Conservation (phyloP, 2,113 vertebrate species). For the Catharus minimus region DNA sequence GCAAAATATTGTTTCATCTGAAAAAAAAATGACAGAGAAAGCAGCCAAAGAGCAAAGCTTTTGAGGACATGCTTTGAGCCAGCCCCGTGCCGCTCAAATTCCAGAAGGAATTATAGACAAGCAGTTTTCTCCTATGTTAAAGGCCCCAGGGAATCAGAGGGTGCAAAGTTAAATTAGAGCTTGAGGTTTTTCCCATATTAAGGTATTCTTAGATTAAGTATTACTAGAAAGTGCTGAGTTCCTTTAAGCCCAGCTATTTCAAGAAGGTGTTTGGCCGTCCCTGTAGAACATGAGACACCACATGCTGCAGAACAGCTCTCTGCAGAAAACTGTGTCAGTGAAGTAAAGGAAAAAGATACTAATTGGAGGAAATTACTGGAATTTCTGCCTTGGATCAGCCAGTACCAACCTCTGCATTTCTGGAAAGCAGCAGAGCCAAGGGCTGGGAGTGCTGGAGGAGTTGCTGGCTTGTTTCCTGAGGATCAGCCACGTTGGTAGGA, state of each 20-base stretch:
- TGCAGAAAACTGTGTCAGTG: not conserved
- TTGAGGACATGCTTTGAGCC: not conserved
- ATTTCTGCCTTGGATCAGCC: not conserved
- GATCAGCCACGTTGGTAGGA: not conserved
- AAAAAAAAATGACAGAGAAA: not conserved
- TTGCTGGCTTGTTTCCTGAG: slow-evolving; percentile 25
- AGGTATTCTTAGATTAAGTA: not conserved
- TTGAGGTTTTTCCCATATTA: not conserved
- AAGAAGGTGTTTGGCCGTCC: not conserved
- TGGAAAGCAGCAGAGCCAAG: not conserved
- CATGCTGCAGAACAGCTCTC: not conserved
- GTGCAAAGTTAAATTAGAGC: not conserved
- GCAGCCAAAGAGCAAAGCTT: not conserved
- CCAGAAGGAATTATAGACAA: not conserved
- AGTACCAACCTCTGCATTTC: not conserved
- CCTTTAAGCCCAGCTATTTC: not conserved
- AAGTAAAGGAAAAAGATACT: slow-evolving; percentile 32
- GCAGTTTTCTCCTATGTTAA: not conserved
- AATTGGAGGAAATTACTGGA: slow-evolving; percentile 32
- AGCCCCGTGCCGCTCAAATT: accelerated
- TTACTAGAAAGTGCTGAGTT: slow-evolving; percentile 1
- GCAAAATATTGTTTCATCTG: not conserved
- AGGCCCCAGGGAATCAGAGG: not conserved
- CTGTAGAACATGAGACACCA: not conserved
- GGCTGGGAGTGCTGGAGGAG: not conserved